Percentiles rank a stretch among this genome's conserved stretches.
Conservation (phyloP, 2,797 vertebrate genomes). For the Myripristis murdjan region DNA sequence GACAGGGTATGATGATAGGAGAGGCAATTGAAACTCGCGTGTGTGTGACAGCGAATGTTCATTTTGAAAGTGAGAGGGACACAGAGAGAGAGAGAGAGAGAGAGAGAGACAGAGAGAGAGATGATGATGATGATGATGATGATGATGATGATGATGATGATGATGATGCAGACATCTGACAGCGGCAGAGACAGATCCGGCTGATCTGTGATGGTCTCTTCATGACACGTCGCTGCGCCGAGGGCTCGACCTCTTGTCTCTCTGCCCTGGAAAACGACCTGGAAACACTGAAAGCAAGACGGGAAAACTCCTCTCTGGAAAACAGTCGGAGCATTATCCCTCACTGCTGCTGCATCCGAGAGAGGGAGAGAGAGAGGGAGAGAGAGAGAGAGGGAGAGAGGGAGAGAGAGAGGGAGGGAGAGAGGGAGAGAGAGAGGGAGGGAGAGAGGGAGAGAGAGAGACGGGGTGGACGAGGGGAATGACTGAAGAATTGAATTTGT, state of each 20-base stretch:
- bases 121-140: conserved; percentile 24
- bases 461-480: no score
- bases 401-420: no score
- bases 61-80: no score
- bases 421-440: no score
- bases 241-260: conserved; percentile 64
- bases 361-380: conserved; percentile 17
- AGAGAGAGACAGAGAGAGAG: conserved; percentile 18
- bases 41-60: no score
- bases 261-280: conserved; percentile 62
- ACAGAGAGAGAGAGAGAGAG: no score
- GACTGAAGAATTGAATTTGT: conserved; percentile 35
- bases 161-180: conserved; percentile 49
- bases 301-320: conserved; percentile 35
- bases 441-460: no score
- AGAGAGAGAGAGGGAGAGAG: conserved; percentile 21
- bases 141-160: no score
- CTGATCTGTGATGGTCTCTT: conserved; percentile 65
- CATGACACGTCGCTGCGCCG: conserved; percentile 65
- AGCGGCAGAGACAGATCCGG: conserved; percentile 44
- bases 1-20: no score
- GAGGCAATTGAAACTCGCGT: no score
- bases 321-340: conserved; percentile 27
- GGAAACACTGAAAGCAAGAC: conserved; percentile 53
- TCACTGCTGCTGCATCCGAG: conserved; percentile 31